Conservation (phyloP, 2,888 invertebrate genomes). For the Rutpela maculata region DNA sequence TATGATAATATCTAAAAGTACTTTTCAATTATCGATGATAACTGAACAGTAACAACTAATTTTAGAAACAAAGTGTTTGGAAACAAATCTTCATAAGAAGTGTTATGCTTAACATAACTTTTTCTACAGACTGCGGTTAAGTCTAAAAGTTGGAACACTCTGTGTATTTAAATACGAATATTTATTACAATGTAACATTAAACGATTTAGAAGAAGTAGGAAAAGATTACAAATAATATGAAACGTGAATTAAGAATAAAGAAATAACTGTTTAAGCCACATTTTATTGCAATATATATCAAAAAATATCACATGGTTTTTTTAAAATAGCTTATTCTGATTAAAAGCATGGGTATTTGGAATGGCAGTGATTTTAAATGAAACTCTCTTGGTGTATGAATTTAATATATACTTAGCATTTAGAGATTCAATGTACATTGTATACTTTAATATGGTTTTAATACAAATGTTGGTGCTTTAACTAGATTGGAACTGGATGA, state of each 20-base stretch:
- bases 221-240: not conserved
- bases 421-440: conserved; percentile 70
- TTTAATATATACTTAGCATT: conserved; percentile 68
- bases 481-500: conserved; percentile 70
- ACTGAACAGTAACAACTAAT: too few relatives aligned
- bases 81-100: too few relatives aligned
- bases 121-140: too few relatives aligned
- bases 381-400: conserved; percentile 60
- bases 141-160: too few relatives aligned
- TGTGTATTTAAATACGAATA: too few relatives aligned
- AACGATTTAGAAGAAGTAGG: not conserved
- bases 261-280: conserved; percentile 37
- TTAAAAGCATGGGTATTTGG: conserved; percentile 40
- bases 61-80: too few relatives aligned
- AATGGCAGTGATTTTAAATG: conserved; percentile 49
- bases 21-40: too few relatives aligned
- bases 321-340: conserved; percentile 26
- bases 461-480: conserved; percentile 74
- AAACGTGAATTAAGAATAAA: conserved; percentile 34
- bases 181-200: too few relatives aligned
- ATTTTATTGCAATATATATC: conserved; percentile 42
- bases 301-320: conserved; percentile 37
- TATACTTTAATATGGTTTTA: conserved; percentile 66
- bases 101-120: too few relatives aligned
- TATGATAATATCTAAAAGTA: too few relatives aligned